Evolutionary conservation across 2,888 invertebrate species (phyloP), one percentile per base, ranked within the genome.

Genomic region (Phyllotreta cruciferae): DNA sequence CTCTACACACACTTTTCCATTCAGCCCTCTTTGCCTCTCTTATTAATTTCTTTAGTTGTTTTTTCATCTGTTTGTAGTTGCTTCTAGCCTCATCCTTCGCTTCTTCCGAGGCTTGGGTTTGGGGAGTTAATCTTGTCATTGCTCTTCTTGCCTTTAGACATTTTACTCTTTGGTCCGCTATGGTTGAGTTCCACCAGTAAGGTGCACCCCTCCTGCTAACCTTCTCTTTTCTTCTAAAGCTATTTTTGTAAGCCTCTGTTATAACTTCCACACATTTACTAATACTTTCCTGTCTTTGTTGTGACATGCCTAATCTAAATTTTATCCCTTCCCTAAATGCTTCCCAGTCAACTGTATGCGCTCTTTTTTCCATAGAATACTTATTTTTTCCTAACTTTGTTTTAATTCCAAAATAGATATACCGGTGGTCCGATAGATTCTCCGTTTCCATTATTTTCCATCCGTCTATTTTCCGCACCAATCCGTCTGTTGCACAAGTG

Each of bases 21-120:
- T 53, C 9, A 37, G 36, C 49, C 47, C 38, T 10, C 35, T 57
- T 57, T 10, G 57, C 47, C 11, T 57, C 14, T n/a, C 44, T 49
- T 8, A 57, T 47, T 13, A 47, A 10, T 2, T 10, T 7, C 35
- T 57, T 36, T 38, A 57, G 11, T 36, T 47, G 14, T 37, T 57
- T 57, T 37, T 57, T 53, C 8, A 3, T 11, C n/a, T 34, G 36
- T 9, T 53, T 53, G 6, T 13, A 37, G 10, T 37, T 34, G 8
- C 3, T 34, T 35, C 6, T 44, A 13, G 7, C 38, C n/a, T 10
- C 7, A 9, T 57, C 13, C 10, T 41, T 54, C 14, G 9, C 13
- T 7, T 1, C 3, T 39, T 54, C 38, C 11, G 7, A 6, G 8
- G 14, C 24, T 7, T 10, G 35, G 24, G 1, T 38, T 7, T 5